Percentiles rank a stretch among this genome's conserved stretches.
Evolutionary conservation across 2,888 invertebrate genomes (phyloP).

Genomic region (Oscheius sp.): DNA sequence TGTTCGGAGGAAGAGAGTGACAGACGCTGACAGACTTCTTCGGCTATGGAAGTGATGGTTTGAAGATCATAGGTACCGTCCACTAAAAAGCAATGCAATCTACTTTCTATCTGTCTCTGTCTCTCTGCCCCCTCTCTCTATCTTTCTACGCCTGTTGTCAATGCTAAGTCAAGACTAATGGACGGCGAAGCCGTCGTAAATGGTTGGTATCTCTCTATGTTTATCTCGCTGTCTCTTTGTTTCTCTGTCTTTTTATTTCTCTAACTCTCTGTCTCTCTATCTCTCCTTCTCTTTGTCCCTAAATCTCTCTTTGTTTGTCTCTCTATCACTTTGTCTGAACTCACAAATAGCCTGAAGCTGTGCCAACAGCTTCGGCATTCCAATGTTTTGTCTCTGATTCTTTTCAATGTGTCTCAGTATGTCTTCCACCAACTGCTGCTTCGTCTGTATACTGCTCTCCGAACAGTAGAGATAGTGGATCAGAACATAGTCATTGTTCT

Average conservation of each 20-base stretch:
- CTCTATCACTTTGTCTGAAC: not conserved
- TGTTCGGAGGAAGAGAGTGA: not conserved
- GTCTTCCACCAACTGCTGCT: not conserved
- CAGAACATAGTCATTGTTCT: slow-evolving; percentile 28
- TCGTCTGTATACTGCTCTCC: not conserved
- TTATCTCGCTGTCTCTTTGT: no score
- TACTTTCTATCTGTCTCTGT: not conserved
- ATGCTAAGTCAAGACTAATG: no score
- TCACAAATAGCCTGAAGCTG: slow-evolving; percentile 29
- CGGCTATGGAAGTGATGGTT: not conserved
- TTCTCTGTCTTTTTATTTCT: no score
- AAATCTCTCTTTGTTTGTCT: no score
- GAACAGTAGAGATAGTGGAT: slow-evolving; percentile 26
- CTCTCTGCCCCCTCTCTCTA: no score
- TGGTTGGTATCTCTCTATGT: no score
- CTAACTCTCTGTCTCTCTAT: no score
- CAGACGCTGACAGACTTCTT: slow-evolving; percentile 7
- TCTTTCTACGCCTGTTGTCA: no score
- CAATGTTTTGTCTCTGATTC: slow-evolving; percentile 2
- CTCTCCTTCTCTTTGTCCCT: no score
- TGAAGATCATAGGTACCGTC: slow-evolving; percentile 7
- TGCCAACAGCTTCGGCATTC: not conserved
- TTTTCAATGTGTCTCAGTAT: slow-evolving; percentile 14
- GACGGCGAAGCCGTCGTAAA: no score
- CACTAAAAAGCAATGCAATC: not conserved